phyloP scores from a whole-genome alignment of 2,113 vertebrate species.

The Agelaius tricolor region DNA sequence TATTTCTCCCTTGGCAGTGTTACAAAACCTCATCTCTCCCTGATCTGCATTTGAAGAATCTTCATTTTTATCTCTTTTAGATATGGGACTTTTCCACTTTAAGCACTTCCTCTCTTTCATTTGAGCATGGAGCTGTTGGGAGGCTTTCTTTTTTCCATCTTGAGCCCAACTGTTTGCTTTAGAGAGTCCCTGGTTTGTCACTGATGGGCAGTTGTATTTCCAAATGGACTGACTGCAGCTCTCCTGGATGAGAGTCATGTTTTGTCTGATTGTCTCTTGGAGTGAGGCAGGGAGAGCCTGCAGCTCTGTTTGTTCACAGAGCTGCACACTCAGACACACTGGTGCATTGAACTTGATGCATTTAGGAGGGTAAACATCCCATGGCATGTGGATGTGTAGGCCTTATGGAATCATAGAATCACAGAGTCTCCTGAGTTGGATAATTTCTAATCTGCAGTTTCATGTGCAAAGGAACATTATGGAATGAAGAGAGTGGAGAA shows the following conservation, averaged over 20 bases:
- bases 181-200: not conserved
- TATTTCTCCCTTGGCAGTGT: slow-evolving; percentile 18
- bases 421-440: not conserved
- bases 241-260: not conserved
- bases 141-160: not conserved
- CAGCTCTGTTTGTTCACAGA: not conserved
- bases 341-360: not conserved
- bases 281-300: not conserved
- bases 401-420: not conserved
- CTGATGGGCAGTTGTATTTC: slow-evolving; percentile 5
- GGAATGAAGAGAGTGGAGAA: not conserved
- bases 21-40: slow-evolving; percentile 24
- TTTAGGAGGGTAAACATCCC: not conserved
- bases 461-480: not conserved
- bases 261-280: not conserved
- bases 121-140: not conserved
- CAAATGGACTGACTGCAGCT: not conserved
- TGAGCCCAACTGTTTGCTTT: not conserved
- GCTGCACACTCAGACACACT: not conserved
- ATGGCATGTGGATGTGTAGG: rapidly evolving
- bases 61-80: slow-evolving; percentile 19
- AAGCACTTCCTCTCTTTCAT: not conserved
- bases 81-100: not conserved
- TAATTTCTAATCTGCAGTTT: not conserved
- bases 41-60: slow-evolving; percentile 41